A percentile compares a stretch with the other conserved stretches of the same genome.
Evolutionary conservation across 2,113 vertebrate genomes (phyloP).

Genomic region (Triplophysa tibetana): DNA sequence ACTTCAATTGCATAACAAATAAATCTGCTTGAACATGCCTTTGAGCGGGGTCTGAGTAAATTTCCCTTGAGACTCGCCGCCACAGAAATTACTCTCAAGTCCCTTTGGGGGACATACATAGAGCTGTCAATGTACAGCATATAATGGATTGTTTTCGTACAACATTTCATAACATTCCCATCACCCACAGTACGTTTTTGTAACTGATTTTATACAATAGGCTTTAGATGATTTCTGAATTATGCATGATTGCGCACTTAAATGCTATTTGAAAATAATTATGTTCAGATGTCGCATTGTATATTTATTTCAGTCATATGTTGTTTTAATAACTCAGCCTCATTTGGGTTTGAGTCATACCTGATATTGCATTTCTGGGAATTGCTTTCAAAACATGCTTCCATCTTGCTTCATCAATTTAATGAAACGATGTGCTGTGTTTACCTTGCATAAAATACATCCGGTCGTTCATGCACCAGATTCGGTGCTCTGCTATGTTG

Average conservation of each 20-base stretch:
- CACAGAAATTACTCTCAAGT: constrained; percentile 37
- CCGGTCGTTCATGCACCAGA: background rate
- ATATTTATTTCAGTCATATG: constrained; percentile 5
- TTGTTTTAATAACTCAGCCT: constrained; percentile 26
- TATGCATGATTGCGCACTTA: background rate
- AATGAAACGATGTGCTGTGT: background rate
- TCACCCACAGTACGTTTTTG: background rate
- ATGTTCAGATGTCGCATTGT: background rate
- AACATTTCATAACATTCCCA: constrained; percentile 7
- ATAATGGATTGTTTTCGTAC: background rate
- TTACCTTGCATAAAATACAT: background rate
- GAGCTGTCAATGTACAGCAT: constrained; percentile 17
- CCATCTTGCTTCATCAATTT: background rate
- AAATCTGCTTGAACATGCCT: constrained; percentile 41
- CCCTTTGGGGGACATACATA: constrained; percentile 5
- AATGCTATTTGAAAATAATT: background rate
- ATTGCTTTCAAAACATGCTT: background rate
- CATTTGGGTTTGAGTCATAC: constrained; percentile 32
- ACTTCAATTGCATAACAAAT: constrained; percentile 36
- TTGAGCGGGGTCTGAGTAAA: constrained; percentile 30
- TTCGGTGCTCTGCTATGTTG: background rate
- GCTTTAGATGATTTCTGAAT: too few relatives aligned
- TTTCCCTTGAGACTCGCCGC: constrained; percentile 39
- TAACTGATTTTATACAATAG: too few relatives aligned
- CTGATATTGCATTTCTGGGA: constrained; percentile 15